Evolutionary conservation across 2,888 invertebrate species (phyloP).

Genomic region (Mesochorus sp.): DNA sequence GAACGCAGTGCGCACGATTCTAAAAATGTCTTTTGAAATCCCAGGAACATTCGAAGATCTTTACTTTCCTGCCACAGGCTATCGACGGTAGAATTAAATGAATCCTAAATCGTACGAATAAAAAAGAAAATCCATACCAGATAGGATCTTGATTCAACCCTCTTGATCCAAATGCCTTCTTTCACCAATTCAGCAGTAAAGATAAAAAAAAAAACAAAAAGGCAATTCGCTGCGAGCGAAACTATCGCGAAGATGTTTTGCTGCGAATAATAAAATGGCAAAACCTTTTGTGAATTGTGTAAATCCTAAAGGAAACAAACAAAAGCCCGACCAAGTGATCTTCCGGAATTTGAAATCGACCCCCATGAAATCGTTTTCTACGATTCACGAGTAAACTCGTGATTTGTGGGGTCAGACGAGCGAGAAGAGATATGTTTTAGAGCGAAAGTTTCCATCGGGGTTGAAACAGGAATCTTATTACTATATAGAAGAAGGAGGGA

Average conservation of each 20-base stretch:
- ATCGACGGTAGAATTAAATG: conserved; percentile 8
- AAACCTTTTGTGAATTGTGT: neutral
- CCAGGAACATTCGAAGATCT: neutral
- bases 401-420: conserved; percentile 40
- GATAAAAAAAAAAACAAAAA: neutral
- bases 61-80: neutral
- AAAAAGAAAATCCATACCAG: conserved; percentile 3
- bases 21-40: conserved; percentile 5
- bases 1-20: neutral
- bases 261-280: neutral
- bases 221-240: too few species aligned
- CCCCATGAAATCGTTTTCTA: conserved; percentile 22
- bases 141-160: too few species aligned
- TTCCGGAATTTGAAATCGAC: conserved; percentile 33
- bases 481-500: neutral
- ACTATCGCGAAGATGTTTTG: too few species aligned
- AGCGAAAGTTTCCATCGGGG: conserved; percentile 56
- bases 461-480: conserved; percentile 33
- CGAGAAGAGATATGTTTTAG: conserved; percentile 34
- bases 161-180: too few species aligned
- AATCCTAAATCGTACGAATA: neutral
- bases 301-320: neutral
- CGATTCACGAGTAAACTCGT: conserved; percentile 32
- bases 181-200: neutral
- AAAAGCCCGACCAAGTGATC: neutral